phyloP scores from a whole-genome alignment of 2,113 vertebrate genomes.

The Crotalus tigris region DNA sequence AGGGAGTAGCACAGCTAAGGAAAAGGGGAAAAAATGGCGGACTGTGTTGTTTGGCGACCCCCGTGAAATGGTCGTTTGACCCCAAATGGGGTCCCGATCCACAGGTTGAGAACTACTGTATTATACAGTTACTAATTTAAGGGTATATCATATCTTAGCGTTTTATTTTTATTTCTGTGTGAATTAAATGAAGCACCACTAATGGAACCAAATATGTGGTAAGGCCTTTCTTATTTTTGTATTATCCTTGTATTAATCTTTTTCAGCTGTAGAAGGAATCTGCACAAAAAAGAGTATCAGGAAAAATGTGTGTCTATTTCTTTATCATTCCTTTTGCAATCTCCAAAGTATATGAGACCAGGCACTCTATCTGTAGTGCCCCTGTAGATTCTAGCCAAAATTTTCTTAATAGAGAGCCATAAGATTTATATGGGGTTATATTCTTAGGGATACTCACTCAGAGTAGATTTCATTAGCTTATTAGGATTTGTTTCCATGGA shows the following conservation, averaged over 20 bases:
- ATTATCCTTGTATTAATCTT: background rate
- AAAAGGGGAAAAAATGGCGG: too few species aligned
- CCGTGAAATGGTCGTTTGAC: too few species aligned
- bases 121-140: background rate
- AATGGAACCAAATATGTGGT: background rate
- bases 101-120: background rate
- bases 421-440: background rate
- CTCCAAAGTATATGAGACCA: background rate
- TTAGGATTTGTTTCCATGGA: background rate
- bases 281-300: background rate
- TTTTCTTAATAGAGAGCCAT: background rate
- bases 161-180: background rate
- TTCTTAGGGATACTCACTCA: background rate
- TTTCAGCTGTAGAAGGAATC: background rate
- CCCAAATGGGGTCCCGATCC: too few species aligned
- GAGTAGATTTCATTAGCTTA: background rate
- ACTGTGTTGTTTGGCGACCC: too few species aligned
- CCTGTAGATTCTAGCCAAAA: background rate
- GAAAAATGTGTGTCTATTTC: background rate
- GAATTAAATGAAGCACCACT: background rate
- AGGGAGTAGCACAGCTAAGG: too few species aligned
- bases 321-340: background rate
- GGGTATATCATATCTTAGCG: background rate
- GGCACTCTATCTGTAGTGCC: background rate
- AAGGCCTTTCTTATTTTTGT: background rate